phyloP scores from a whole-genome alignment of 2,888 invertebrate genomes.

The Nomada fabriciana region DNA sequence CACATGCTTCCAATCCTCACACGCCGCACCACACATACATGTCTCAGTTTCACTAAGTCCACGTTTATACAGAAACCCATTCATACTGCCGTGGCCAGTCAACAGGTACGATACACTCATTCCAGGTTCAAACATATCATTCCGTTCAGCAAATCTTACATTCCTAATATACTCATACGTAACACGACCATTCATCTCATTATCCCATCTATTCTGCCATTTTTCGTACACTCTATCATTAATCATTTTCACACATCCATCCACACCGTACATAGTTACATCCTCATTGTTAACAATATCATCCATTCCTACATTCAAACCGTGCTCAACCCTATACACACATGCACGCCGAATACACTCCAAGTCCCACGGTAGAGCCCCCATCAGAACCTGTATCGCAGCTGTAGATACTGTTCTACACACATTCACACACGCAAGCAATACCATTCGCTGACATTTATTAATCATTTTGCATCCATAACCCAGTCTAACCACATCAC shows the following conservation, averaged over 20 bases:
- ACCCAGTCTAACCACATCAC: background rate
- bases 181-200: background rate
- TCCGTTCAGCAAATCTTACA: conserved; percentile 6
- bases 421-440: background rate
- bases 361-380: background rate
- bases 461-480: background rate
- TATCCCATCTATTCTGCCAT: conserved; percentile 32
- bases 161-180: conserved; percentile 25
- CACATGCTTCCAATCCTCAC: conserved; percentile 19
- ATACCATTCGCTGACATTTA: background rate
- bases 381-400: background rate
- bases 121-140: background rate
- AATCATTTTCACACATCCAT: background rate
- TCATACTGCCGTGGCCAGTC: conserved; percentile 13
- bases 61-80: conserved; percentile 8
- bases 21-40: background rate
- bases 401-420: background rate
- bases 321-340: background rate
- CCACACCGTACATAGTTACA: background rate
- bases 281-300: background rate
- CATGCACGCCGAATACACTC: background rate
- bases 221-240: conserved; percentile 3
- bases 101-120: background rate
- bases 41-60: background rate
- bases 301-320: background rate